A percentile compares a stretch with the other conserved stretches of the same genome.
phyloP scores from a whole-genome alignment of 23 tunicate species.

The Clavelina lepadiformis region DNA sequence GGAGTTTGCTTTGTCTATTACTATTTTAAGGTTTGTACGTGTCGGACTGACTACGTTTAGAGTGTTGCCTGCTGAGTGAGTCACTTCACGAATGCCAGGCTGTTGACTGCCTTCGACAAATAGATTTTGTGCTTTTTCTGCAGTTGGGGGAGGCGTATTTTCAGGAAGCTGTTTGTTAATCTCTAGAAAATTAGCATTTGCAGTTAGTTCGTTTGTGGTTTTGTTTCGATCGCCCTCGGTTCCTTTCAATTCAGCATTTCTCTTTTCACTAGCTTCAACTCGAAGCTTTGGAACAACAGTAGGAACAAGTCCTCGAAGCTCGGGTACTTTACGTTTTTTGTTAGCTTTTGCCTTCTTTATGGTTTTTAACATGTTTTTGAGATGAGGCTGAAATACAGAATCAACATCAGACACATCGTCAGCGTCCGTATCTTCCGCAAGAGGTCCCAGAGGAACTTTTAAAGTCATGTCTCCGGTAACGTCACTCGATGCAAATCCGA shows the following conservation, averaged over 20 bases:
- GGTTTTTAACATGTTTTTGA: constrained; percentile 64
- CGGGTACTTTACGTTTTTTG: constrained; percentile 24
- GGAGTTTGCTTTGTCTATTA: constrained; percentile 10
- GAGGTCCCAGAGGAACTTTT: constrained; percentile 9
- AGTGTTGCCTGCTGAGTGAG: not conserved
- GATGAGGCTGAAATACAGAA: constrained; percentile 64
- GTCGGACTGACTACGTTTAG: not conserved
- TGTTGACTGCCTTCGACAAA: not conserved
- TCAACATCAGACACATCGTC: constrained; percentile 40
- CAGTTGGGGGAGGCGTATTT: constrained; percentile 41
- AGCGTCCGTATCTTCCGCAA: not conserved
- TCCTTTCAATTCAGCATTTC: not conserved
- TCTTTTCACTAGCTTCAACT: not conserved
- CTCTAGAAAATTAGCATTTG: not conserved
- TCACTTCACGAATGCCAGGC: too few relatives aligned
- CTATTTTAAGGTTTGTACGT: not conserved
- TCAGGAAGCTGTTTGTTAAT: constrained; percentile 13
- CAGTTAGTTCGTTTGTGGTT: not conserved
- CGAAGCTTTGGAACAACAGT: constrained; percentile 34
- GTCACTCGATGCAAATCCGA: constrained; percentile 23
- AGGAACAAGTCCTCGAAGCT: constrained; percentile 32
- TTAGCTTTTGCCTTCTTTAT: constrained; percentile 57
- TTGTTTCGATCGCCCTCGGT: not conserved
- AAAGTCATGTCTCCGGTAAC: constrained; percentile 10
- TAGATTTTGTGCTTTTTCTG: not conserved